Percentiles rank a stretch among this genome's conserved stretches.
Evolutionary conservation across 2,888 invertebrate genomes (phyloP).

Genomic region (Cremastobaeus sp.): DNA sequence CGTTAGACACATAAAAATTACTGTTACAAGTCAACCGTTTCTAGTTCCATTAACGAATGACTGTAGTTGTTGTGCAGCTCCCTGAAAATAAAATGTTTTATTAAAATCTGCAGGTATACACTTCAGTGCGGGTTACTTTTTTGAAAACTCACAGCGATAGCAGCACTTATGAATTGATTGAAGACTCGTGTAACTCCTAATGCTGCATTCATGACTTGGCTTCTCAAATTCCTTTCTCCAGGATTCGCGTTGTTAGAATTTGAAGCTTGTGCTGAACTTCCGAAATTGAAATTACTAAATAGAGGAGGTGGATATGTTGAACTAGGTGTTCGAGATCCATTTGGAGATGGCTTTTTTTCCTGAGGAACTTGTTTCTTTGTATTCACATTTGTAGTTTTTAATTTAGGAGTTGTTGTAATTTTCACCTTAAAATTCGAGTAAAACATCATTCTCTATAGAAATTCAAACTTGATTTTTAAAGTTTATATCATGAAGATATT

Average conservation of each 20-base stretch:
- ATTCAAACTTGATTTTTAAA: too few species aligned
- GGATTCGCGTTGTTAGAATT: slow-evolving; percentile 22
- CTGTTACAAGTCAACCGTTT: slow-evolving; percentile 55
- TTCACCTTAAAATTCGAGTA: too few species aligned
- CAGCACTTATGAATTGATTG: slow-evolving; percentile 87
- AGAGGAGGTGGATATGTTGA: slow-evolving; percentile 76
- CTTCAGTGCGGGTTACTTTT: too few species aligned
- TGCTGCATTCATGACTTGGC: slow-evolving; percentile 84
- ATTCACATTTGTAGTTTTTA: too few species aligned
- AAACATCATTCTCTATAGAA: too few species aligned
- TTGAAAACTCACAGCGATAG: slow-evolving; percentile 83
- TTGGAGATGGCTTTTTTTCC: slow-evolving; percentile 74
- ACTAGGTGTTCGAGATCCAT: slow-evolving; percentile 67
- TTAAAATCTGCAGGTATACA: too few species aligned
- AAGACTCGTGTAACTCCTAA: slow-evolving; percentile 88
- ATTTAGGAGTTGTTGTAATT: too few species aligned
- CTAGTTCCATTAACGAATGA: slow-evolving; percentile 80
- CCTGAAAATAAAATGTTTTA: too few species aligned
- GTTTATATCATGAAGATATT: too few species aligned
- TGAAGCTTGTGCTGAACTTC: slow-evolving; percentile 45
- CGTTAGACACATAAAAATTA: too few species aligned
- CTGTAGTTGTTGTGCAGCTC: slow-evolving; percentile 86
- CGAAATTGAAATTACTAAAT: slow-evolving; percentile 71
- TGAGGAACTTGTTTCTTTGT: slow-evolving; percentile 28
- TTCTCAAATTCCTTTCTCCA: slow-evolving; percentile 72